Base-by-base conservation (phyloP, 2,113 vertebrate genomes). In the Choloepus hoffmanni region DNA sequence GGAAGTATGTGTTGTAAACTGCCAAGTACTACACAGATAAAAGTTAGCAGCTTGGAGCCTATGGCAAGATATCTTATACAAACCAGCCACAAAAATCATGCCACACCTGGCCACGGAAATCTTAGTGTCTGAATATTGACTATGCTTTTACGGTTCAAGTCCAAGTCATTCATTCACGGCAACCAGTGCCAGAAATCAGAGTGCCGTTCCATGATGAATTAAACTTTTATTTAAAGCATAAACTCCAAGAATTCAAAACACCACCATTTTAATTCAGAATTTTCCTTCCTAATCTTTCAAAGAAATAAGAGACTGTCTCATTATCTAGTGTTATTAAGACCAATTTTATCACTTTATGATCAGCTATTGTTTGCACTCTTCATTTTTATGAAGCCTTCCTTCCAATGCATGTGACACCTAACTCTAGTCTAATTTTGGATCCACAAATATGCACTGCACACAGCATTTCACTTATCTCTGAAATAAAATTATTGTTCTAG, bases 351-450 rank as follows among this genome's bases (percentile, higher is more conserved):
- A 72, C 36, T 43, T 11, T 67, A 82, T 55, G 81, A 93, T 85
- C 89, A 85, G 72, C 84, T 12, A 8, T 28, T 33, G 23, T 58
- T 81, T 8, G 23, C 45, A 62, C 48, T 95, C 93, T 73, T 96
- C 95, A 93, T 93, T 82, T 96, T 96, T 95, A 96, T 50, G 88
- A 90, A 65, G 48, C 0, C 33, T 84, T 88, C 55, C 68, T 82
- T 95, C 88, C 88, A 85, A 77, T 21, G 53, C 23, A 12, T 53
- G 60, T 50, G 88, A 62, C 96, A 93, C 33, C 76, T 63, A 70
- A 78, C 63, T 93, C 85, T 94, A 78, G 77, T 85, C 93, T 96
- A 96, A 97, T 97, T 97, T 97, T 93, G 84, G 65, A 94, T 65
- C 84, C 48, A 55, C 94, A 92, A 91, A 95, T 92, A 95, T 74